Percentiles rank a stretch among this genome's conserved stretches.
Conservation (phyloP, 2,888 invertebrate genomes). For the Platynereis dumerilii region DNA sequence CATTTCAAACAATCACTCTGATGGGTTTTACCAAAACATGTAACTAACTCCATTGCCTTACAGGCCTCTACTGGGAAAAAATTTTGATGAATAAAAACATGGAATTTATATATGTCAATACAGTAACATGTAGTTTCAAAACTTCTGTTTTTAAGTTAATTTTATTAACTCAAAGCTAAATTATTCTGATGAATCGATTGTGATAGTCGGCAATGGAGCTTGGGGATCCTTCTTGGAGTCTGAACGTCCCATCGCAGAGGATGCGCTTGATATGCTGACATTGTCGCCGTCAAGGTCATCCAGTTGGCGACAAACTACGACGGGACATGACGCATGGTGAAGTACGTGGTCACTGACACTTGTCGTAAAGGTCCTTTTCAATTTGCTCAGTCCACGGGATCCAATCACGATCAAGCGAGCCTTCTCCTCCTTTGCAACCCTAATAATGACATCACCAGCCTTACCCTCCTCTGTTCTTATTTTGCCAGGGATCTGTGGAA, state of each 20-base stretch:
- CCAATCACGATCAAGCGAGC: conserved; percentile 52
- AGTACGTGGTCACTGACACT: conserved; percentile 57
- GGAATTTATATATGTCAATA: too few relatives aligned
- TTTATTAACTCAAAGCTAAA: too few relatives aligned
- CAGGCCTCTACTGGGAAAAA: too few relatives aligned
- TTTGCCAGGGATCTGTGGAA: conserved; percentile 49
- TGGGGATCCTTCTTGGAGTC: not conserved
- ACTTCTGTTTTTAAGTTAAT: too few relatives aligned
- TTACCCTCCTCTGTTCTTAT: conserved; percentile 54
- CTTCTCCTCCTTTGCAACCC: conserved; percentile 49
- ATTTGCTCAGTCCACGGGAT: conserved; percentile 52
- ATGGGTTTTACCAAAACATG: too few relatives aligned
- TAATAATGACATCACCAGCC: conserved; percentile 54
- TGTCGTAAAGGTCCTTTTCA: conserved; percentile 53
- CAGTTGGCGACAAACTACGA: conserved; percentile 45
- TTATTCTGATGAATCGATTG: too few relatives aligned
- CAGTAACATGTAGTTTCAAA: too few relatives aligned
- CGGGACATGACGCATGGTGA: conserved; percentile 53
- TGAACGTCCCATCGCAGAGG: not conserved
- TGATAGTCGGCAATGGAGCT: not conserved
- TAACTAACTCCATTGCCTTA: too few relatives aligned
- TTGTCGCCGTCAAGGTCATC: not conserved
- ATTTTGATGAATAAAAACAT: too few relatives aligned
- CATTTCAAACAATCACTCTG: too few relatives aligned
- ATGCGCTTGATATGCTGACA: not conserved